Base-by-base conservation (phyloP, 2,888 invertebrate species). In the Hofmannophila pseudospretella region DNA sequence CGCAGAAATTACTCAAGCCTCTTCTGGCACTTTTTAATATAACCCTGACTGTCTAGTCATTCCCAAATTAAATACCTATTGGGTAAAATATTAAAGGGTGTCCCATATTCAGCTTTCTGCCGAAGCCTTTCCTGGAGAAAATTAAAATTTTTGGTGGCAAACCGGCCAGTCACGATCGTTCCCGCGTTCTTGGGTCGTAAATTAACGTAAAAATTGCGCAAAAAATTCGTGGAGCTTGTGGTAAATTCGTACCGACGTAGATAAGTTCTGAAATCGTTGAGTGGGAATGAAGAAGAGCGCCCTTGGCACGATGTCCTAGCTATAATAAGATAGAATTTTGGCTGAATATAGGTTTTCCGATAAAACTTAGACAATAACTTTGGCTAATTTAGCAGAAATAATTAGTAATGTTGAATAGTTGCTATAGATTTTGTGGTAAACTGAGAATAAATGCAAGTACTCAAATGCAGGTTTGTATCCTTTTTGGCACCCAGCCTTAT, bases 171-270 rank as follows among this genome's bases (percentile, higher is more conserved):
- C 67, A 65, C 54, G 61, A 46, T 49, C 43, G 34, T 38, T 38
- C 37, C 36, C 22, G 19, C 19, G 22, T 22, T 22, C 22, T 4
- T 22, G 43, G 35, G 38, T 26, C 50, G 52, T 51, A 60, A 65
- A 67, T 66, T 66, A 60, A 54, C 44, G 45, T 44, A 41, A 47
- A 54, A 61, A 56, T 56, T 54, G 50, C 47, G 47, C 42, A 44
- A 53, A 51, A 45, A 51, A 29, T 27, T 2, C 14, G 3, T 7
- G n/a, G n/a, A 14, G 8, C 10, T 10, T 10, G 26, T 11, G 26
- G 10, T 26, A 22, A 22, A 22, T 22, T 22, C 8, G 16, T 16
- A n/a, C n/a, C n/a, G n/a, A n/a, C n/a, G n/a, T n/a, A n/a, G n/a
- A 19, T 19, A 5, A 5, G 19, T 3, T 19, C 19, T 19, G 5